Evolutionary conservation across 2,888 invertebrate genomes (phyloP).

Genomic region (Andrena flavipes): DNA sequence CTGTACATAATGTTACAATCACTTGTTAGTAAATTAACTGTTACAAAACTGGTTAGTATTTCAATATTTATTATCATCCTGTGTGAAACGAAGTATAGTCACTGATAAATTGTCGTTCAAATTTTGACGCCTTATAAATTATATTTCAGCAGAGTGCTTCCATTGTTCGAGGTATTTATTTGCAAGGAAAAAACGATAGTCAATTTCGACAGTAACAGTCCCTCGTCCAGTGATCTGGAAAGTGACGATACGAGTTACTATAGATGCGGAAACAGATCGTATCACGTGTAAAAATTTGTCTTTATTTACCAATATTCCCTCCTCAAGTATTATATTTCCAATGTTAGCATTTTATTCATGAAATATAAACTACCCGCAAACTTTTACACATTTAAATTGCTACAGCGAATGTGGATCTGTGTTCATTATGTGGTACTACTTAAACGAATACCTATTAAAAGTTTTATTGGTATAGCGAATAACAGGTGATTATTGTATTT

Average conservation of each 20-base stretch:
- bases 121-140: conserved; percentile 59
- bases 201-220: conserved; percentile 63
- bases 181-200: conserved; percentile 54
- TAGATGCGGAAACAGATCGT: conserved; percentile 62
- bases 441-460: no score
- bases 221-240: conserved; percentile 71
- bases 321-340: conserved; percentile 37
- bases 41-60: background rate
- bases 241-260: conserved; percentile 66
- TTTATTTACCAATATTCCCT: conserved; percentile 30
- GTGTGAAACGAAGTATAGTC: conserved; percentile 1
- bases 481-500: no score
- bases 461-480: no score
- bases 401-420: no score
- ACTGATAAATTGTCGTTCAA: conserved; percentile 39
- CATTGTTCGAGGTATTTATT: conserved; percentile 61
- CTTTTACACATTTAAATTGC: background rate
- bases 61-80: conserved; percentile 10
- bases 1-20: no score
- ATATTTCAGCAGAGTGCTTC: conserved; percentile 52
- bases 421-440: no score
- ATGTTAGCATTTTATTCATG: conserved; percentile 25
- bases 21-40: no score
- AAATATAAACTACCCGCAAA: conserved; percentile 17
- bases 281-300: conserved; percentile 65